Percentiles rank a stretch among this genome's conserved stretches.
Conservation (phyloP, 1,140 invertebrate genomes). For the Teleopsis dalmanni region DNA sequence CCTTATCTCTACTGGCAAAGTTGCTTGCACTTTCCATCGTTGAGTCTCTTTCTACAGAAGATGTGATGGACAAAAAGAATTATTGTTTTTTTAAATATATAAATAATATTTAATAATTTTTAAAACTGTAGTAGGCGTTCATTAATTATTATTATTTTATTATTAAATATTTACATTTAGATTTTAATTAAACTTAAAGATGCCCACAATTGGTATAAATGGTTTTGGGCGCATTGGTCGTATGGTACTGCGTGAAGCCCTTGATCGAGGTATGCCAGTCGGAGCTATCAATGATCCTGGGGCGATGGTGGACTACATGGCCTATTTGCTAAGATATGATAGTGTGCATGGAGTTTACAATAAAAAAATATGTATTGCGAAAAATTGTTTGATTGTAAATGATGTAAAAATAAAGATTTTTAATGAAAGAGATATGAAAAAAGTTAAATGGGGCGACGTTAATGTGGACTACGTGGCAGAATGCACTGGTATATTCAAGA, state of each 20-base stretch:
- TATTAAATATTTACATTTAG: no score
- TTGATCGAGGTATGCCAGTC: conserved; percentile 73
- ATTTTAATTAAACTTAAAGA: no score
- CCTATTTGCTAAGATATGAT: conserved; percentile 98
- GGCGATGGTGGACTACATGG: conserved; percentile 92
- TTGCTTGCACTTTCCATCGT: no score
- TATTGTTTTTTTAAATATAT: no score
- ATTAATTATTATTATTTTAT: no score
- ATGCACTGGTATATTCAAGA: conserved; percentile 97
- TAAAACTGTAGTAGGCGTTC: no score
- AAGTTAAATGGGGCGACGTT: conserved; percentile 84
- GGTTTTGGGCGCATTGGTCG: conserved; percentile 97
- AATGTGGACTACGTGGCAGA: conserved; percentile 94
- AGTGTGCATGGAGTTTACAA: conserved; percentile 89
- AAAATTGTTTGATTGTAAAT: conserved; percentile 81
- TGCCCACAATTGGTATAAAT: conserved; percentile 77
- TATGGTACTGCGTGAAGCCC: conserved; percentile 80
- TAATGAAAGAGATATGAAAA: conserved; percentile 77
- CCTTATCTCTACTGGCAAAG: no score
- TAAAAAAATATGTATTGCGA: conserved; percentile 66
- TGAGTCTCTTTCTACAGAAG: no score
- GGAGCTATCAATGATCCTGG: conserved; percentile 95
- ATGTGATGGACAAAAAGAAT: no score
- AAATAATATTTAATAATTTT: no score
- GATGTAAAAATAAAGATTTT: conserved; percentile 82